Base-by-base conservation (phyloP, 2,888 invertebrate species). In the Anticlea derivata region DNA sequence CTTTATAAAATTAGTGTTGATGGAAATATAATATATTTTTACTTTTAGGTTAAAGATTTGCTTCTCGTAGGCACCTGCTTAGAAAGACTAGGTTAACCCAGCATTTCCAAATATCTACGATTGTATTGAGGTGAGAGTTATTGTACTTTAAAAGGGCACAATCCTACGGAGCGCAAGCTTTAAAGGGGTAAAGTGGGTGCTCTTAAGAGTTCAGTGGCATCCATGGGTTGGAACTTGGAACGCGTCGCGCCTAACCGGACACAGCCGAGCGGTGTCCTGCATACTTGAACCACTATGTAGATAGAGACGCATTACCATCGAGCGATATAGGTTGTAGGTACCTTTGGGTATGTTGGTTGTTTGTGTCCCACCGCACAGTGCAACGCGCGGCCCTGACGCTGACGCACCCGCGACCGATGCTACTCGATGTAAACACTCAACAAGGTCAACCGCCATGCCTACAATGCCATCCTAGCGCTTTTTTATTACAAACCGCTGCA, bases 381-480 rank as follows among this genome's bases (percentile, higher is more conserved):
- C 85, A 83, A 74, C 70, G 86, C 61, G 82, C 85, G 86, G 79
- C 85, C 86, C 68, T 84, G 87, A 81, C 79, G 82, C 75, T 83
- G 87, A 81, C 78, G 82, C 75, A 81, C 70, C 73, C 73, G 81
- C 79, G 77, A 77, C 80, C 80, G 78, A 75, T 72, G 79, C 78
- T 68, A 67, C 61, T 63, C 73, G 74, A 78, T 75, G 80, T 86
- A 85, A 86, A 87, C 86, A 86, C 65, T 73, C 66, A 67, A 73
- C 86, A 88, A 88, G 87, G 87, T 87, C 85, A 85, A 81, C 78
- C 71, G 82, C 81, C 80, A 79, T 70, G 70, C 70, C 66, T 65
- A 67, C 70, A 64, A 17, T 66, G 63, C 63, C 62, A 64, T 70
- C 70, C 68, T 69, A 69, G 67, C 57, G 55, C 61, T 66, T 65